These are phyloP conservation scores for Amphipoea lucens DNA, from an alignment of 2,888 invertebrate species.

Conservation along the genomic window DNA sequence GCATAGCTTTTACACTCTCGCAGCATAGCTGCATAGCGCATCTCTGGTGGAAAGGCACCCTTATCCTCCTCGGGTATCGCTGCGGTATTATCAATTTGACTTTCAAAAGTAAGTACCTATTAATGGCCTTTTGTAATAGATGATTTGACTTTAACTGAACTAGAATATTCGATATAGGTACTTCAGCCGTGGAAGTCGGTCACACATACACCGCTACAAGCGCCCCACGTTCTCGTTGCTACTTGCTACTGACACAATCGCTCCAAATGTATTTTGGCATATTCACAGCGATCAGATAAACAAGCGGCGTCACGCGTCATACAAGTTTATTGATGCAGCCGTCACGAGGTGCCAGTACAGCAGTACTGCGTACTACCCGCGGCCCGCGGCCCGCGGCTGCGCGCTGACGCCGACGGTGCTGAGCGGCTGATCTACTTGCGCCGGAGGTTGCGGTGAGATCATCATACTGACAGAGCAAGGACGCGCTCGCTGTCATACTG, in stretches of 20 bases:
- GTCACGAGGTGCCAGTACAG: background rate
- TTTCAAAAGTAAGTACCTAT: background rate
- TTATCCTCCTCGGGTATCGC: too few species aligned
- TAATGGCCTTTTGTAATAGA: background rate
- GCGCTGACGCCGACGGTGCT: background rate
- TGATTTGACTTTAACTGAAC: background rate
- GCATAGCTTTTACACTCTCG: too few species aligned
- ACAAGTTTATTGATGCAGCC: conserved; percentile 8
- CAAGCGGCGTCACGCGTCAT: background rate
- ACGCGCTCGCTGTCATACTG: background rate
- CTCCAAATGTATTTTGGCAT: conserved; percentile 11
- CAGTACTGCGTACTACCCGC: too few species aligned
- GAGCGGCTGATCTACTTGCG: background rate
- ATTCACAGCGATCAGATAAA: conserved; percentile 10
- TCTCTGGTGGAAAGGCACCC: too few species aligned
- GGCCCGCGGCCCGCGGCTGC: background rate
- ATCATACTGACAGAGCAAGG: conserved; percentile 14
- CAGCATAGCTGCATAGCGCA: too few species aligned
- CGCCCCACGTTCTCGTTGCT: background rate
- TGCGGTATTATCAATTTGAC: background rate
- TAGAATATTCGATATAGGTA: conserved; percentile 8
- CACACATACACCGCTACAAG: background rate
- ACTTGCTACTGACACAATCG: background rate
- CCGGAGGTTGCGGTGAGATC: conserved; percentile 27
- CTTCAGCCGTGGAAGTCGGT: background rate